These are phyloP conservation scores for Globicephala melas DNA, from an alignment of 2,113 vertebrate genomes.

Conservation along the genomic window DNA sequence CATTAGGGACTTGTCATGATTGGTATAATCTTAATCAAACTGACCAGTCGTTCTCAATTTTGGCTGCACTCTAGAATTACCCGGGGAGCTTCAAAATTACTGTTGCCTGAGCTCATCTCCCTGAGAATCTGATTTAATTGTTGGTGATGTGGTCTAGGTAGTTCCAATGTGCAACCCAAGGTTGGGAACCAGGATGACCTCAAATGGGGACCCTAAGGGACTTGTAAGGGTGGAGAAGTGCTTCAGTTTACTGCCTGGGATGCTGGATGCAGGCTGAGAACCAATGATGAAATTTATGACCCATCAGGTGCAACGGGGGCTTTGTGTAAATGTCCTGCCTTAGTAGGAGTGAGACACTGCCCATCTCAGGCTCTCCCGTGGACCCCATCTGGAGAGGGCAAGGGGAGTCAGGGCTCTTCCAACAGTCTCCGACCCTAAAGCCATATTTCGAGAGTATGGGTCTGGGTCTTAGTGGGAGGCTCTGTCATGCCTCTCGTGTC, in stretches of 20 bases:
- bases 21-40: background rate
- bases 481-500: background rate
- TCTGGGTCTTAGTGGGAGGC: background rate
- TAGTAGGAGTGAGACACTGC: background rate
- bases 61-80: background rate
- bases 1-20: background rate
- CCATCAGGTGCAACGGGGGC: too few relatives aligned
- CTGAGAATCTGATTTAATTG: background rate
- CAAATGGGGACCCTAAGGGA: background rate
- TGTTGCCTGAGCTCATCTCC: background rate
- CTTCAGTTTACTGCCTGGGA: background rate
- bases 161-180: background rate
- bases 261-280: background rate
- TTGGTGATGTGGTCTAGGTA: background rate
- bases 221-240: background rate
- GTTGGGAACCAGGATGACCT: background rate
- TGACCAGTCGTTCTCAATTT: background rate
- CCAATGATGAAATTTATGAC: too few relatives aligned
- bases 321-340: background rate
- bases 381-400: background rate
- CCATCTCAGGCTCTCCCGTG: background rate
- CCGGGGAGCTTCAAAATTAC: background rate
- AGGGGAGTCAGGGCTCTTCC: background rate
- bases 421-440: background rate
- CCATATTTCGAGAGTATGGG: background rate